Percentiles rank a stretch among this genome's conserved stretches.
phyloP scores from a whole-genome alignment of 2,888 invertebrate genomes.

The Ypsolopha scabrella region DNA sequence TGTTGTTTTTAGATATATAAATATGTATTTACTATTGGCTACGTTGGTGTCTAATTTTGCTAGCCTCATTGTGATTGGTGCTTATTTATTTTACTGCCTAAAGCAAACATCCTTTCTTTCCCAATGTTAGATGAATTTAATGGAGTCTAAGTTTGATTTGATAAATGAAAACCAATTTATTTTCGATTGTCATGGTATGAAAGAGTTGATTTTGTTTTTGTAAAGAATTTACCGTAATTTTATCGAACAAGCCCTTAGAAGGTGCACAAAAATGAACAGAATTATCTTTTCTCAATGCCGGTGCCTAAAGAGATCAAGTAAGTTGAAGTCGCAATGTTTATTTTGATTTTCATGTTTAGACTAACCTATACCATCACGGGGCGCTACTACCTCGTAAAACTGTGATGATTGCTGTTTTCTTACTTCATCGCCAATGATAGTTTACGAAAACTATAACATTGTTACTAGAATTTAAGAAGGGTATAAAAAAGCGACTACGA shows the following conservation, averaged over 20 bases:
- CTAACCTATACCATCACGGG: neutral
- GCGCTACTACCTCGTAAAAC: too few relatives aligned
- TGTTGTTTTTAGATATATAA: too few relatives aligned
- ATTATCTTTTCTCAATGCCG: slow-evolving; percentile 47
- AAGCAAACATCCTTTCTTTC: too few relatives aligned
- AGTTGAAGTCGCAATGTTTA: slow-evolving; percentile 21
- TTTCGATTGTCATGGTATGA: slow-evolving; percentile 49
- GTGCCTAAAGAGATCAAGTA: slow-evolving; percentile 52
- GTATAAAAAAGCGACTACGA: too few relatives aligned
- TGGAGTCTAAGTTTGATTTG: too few relatives aligned
- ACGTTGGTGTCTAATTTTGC: too few relatives aligned
- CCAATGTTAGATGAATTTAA: too few relatives aligned
- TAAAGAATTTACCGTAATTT: slow-evolving; percentile 34
- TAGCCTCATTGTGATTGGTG: too few relatives aligned
- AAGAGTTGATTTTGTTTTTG: slow-evolving; percentile 63
- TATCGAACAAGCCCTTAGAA: slow-evolving; percentile 20
- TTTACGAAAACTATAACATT: too few relatives aligned
- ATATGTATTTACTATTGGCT: too few relatives aligned
- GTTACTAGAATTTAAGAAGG: too few relatives aligned
- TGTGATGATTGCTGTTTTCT: slow-evolving; percentile 10
- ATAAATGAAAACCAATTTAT: slow-evolving; percentile 1
- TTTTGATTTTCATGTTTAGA: neutral
- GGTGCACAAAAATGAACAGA: slow-evolving; percentile 44
- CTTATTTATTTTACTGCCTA: too few relatives aligned
- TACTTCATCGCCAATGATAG: slow-evolving; percentile 23